Conservation (phyloP, 2,888 invertebrate species). For the Lithosia quadra region DNA sequence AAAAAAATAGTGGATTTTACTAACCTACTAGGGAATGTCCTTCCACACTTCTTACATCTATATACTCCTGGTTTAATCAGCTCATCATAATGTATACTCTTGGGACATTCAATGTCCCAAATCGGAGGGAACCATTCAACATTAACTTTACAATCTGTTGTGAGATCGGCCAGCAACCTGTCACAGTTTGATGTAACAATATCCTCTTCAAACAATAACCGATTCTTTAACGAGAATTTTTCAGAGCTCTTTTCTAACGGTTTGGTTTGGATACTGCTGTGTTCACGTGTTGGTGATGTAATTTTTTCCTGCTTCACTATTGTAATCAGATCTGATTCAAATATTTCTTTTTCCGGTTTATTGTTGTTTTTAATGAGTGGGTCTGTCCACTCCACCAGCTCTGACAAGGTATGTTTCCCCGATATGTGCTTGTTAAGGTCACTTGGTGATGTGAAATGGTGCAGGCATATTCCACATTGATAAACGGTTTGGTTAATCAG, state of each 20-base stretch:
- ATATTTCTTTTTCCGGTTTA: not conserved
- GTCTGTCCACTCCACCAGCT: not conserved
- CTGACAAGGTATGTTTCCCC: constrained; percentile 37
- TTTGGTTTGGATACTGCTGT: not conserved
- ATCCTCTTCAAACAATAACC: constrained; percentile 43
- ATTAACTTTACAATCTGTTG: constrained; percentile 43
- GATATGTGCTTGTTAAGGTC: constrained; percentile 49
- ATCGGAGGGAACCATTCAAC: constrained; percentile 30
- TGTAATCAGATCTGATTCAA: constrained; percentile 7
- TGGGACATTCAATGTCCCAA: constrained; percentile 2
- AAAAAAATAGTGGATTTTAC: constrained; percentile 22
- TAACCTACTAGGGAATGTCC: constrained; percentile 61
- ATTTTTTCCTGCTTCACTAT: not conserved
- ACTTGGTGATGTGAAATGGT: constrained; percentile 49
- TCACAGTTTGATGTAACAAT: constrained; percentile 12
- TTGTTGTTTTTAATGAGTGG: constrained; percentile 15
- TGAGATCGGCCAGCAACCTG: constrained; percentile 30
- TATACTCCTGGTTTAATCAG: constrained; percentile 49
- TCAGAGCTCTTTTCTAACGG: not conserved
- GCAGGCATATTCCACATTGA: constrained; percentile 53
- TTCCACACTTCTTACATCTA: constrained; percentile 55
- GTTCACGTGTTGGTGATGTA: not conserved
- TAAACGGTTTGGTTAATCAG: constrained; percentile 47
- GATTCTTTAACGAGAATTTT: constrained; percentile 25
- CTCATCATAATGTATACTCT: constrained; percentile 58